Evolutionary conservation across 2,888 invertebrate species (phyloP).

Genomic region (Heliothis peltigera): DNA sequence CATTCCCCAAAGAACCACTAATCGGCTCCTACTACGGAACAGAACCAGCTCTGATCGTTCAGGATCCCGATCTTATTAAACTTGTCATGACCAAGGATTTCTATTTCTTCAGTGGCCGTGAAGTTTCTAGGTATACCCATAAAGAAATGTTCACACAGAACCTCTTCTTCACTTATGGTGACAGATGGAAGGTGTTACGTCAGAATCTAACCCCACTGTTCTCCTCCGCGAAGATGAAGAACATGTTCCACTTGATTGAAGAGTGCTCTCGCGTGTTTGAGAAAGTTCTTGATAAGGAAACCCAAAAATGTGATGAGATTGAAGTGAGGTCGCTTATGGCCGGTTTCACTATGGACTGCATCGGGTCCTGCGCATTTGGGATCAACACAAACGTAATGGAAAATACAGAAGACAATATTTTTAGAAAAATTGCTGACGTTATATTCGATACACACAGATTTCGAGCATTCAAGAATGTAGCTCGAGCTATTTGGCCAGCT

Average conservation of each 20-base stretch:
- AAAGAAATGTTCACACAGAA: constrained; percentile 67
- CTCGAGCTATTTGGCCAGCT: constrained; percentile 68
- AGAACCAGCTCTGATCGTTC: no score
- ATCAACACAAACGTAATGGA: constrained; percentile 53
- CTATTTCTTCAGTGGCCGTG: constrained; percentile 73
- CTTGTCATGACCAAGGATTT: constrained; percentile 70
- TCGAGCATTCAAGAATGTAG: constrained; percentile 59
- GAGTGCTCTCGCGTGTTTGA: no score
- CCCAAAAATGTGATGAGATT: constrained; percentile 33
- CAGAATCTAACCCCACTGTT: no score
- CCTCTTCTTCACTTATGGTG: constrained; percentile 64
- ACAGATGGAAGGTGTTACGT: no score
- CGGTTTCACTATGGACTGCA: constrained; percentile 73
- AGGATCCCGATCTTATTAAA: constrained; percentile 69
- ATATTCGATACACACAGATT: constrained; percentile 61
- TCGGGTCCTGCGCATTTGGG: constrained; percentile 63
- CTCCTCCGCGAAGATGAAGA: no score
- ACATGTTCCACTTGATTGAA: no score
- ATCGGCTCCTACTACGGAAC: no score
- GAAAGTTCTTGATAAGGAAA: no score
- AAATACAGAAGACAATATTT: constrained; percentile 59
- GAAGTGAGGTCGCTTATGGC: constrained; percentile 59
- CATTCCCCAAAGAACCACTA: no score
- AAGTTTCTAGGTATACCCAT: constrained; percentile 63
- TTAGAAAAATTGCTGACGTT: constrained; percentile 59